A percentile compares a stretch with the other conserved stretches of the same genome.
Evolutionary conservation across 2,888 invertebrate genomes (phyloP).

Genomic region (Malthinus flaveolus): DNA sequence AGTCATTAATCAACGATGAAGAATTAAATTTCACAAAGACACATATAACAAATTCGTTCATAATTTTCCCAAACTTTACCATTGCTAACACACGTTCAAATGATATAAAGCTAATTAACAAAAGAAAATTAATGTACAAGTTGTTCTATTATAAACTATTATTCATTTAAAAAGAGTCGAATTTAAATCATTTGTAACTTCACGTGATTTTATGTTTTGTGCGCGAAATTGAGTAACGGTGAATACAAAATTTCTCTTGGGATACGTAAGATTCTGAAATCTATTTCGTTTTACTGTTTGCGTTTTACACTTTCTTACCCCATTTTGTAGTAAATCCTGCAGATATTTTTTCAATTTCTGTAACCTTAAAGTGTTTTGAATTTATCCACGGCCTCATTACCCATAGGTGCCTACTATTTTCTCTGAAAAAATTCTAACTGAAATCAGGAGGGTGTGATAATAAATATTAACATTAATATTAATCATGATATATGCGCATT

Average conservation of each 20-base stretch:
- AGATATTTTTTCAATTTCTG: neutral
- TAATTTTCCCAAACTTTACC: neutral
- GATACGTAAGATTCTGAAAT: slow-evolving; percentile 7
- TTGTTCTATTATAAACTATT: neutral
- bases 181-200: neutral
- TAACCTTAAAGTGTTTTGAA: neutral
- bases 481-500: too few species aligned
- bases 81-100: neutral
- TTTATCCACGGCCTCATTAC: too few species aligned
- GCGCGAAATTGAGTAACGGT: neutral
- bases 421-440: too few species aligned
- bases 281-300: slow-evolving; percentile 14
- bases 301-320: slow-evolving; percentile 13
- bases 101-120: neutral
- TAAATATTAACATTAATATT: too few species aligned
- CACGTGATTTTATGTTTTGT: neutral
- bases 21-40: neutral
- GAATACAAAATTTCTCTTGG: slow-evolving; percentile 1
- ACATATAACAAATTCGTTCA: slow-evolving; percentile 2
- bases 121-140: neutral
- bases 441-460: too few species aligned
- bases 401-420: too few species aligned
- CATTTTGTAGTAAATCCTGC: slow-evolving; percentile 10
- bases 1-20: neutral
- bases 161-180: neutral